A percentile compares a stretch with the other conserved stretches of the same genome.
phyloP scores from a whole-genome alignment of 1,140 invertebrate genomes.

The Brachystomella parvula region DNA sequence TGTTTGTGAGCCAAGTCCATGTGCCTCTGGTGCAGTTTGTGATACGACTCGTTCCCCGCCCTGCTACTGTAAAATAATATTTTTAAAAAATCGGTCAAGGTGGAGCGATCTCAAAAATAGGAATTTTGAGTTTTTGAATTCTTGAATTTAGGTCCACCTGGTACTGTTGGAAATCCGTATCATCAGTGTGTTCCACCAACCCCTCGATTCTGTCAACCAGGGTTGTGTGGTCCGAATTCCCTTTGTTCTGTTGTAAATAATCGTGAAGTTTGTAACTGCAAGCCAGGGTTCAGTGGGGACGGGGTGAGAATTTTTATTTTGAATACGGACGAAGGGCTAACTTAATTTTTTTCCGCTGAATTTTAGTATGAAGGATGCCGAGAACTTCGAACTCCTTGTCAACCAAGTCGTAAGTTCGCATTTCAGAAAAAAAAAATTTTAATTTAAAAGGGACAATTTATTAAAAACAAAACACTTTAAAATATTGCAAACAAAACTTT shows the following conservation, averaged over 20 bases:
- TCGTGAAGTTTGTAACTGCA: constrained; percentile 39
- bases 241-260: constrained; percentile 39
- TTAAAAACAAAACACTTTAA: too few species aligned
- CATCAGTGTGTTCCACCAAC: constrained; percentile 27
- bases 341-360: neutral
- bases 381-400: constrained; percentile 2
- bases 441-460: too few species aligned
- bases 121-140: neutral
- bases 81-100: neutral
- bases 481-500: too few species aligned
- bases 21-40: constrained; percentile 67
- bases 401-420: constrained; percentile 10
- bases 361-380: constrained; percentile 2
- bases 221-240: constrained; percentile 28
- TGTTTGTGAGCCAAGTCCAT: constrained; percentile 53
- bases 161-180: constrained; percentile 38
- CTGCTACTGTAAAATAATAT: constrained; percentile 57
- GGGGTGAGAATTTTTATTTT: neutral
- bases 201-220: constrained; percentile 12
- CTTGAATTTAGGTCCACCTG: constrained; percentile 8
- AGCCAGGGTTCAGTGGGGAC: constrained; percentile 29
- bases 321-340: neutral
- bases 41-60: constrained; percentile 65
- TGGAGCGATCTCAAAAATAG: neutral
- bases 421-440: too few species aligned